Conservation (phyloP, 1,140 invertebrate species). For the Trypoxylus dichotomus region DNA sequence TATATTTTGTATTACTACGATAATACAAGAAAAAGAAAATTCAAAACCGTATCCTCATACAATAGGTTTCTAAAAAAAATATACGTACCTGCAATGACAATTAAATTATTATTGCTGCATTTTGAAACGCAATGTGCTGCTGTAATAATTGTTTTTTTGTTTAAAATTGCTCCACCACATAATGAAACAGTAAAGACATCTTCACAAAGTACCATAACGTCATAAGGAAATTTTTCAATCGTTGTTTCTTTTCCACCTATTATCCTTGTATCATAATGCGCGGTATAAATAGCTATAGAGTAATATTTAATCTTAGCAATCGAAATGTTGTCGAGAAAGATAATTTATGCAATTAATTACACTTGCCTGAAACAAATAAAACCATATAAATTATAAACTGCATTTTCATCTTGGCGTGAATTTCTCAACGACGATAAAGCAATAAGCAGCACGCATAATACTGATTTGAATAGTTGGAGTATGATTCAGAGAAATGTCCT, state of each 20-base stretch:
- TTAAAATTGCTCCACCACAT: background rate
- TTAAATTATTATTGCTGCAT: background rate
- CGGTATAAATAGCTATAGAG: background rate
- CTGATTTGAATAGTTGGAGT: background rate
- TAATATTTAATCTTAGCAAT: background rate
- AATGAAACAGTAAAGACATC: background rate
- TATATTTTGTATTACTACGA: too few relatives aligned
- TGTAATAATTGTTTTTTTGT: background rate
- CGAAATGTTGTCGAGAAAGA: too few relatives aligned
- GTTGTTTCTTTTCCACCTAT: slow-evolving; percentile 4
- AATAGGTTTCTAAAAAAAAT: background rate
- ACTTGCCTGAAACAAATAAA: background rate
- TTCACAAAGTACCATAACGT: background rate
- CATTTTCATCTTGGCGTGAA: background rate
- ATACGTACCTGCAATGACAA: background rate
- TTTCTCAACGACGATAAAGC: background rate
- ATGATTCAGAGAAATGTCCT: background rate
- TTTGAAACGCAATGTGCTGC: background rate
- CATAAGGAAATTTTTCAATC: slow-evolving; percentile 12
- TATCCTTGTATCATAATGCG: background rate
- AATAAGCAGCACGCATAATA: background rate
- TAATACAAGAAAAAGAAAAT: too few relatives aligned
- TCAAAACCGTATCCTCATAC: too few relatives aligned
- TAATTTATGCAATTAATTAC: background rate
- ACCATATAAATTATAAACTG: background rate